phyloP scores from a whole-genome alignment of 2,113 vertebrate species.

The Heterochromis multidens region DNA sequence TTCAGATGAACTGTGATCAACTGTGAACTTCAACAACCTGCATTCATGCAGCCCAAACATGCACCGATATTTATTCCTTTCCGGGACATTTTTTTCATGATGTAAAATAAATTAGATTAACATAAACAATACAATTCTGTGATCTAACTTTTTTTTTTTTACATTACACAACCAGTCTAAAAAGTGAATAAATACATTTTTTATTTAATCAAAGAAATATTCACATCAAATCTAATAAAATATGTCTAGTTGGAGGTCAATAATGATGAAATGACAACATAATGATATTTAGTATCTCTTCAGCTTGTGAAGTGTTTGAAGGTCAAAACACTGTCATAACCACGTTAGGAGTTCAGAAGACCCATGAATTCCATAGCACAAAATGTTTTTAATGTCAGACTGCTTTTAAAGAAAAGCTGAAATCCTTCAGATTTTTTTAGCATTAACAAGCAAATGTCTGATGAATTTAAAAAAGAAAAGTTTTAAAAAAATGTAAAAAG shows the following conservation, averaged over 20 bases:
- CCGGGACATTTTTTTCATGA: not conserved
- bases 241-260: not conserved
- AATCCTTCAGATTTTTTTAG: constrained; percentile 1
- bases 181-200: not conserved
- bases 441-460: not conserved
- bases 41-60: not conserved
- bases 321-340: not conserved
- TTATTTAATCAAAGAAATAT: not conserved
- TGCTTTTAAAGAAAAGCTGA: not conserved
- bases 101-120: not conserved
- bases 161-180: not conserved
- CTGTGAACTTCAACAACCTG: constrained; percentile 4
- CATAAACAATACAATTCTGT: not conserved
- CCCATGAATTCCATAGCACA: not conserved
- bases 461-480: not conserved
- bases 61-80: constrained; percentile 4
- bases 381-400: not conserved
- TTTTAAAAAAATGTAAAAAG: not conserved
- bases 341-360: not conserved
- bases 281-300: not conserved
- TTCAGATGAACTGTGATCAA: constrained; percentile 33
- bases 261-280: not conserved
- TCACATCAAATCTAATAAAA: not conserved
- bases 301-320: not conserved
- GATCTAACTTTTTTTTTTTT: not conserved